Evolutionary conservation across 2,888 invertebrate genomes (phyloP), one percentile per base, ranked within the genome.

Genomic region (Euzetes globulus): DNA sequence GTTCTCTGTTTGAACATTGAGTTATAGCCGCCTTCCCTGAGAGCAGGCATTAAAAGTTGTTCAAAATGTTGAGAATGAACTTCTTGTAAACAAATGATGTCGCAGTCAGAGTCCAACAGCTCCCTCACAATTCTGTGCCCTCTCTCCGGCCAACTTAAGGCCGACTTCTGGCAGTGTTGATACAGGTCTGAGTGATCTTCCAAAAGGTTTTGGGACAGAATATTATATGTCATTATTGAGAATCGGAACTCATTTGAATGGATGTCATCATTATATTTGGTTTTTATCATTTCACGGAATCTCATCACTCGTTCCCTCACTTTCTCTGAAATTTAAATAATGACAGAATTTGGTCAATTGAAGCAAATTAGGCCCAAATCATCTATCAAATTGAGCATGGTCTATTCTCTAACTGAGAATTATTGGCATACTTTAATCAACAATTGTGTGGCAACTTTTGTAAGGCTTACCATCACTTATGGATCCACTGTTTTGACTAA

Each of bases 1-100:
- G 94, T 94, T 80, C 92, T 88, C 82, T 90, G 90, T 83, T 94
- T 93, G 82, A 87, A 96, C 4, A 91, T 81, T 70, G 90, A 89
- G 41, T 84, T 83, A 81, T 91, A 93, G 1, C 92, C 92, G 83
- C 84, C 33, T 9, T 80, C 76, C 68, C 78, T 78, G 41, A 87
- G 80, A 73, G 80, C 78, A 29, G 83, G 86, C 71, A 81, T 82
- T 80, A 85, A 88, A 81, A 90, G 89, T 71, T 85, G 84, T 13
- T 83, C 79, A 73, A 91, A 83, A 82, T 93, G 91, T n/a, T 87
- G 85, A 15, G 85, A 85, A 84, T 95, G 91, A 68, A 96, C 91
- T 86, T 97, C 97, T 87, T 97, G 96, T 9, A 96, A 83, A 81
- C 92, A 92, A 75, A 93, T 80, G 75, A 93, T 88, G 83, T 89